Evolutionary conservation across 2,888 invertebrate species (phyloP).

Genomic region (Plagodis pulveraria): DNA sequence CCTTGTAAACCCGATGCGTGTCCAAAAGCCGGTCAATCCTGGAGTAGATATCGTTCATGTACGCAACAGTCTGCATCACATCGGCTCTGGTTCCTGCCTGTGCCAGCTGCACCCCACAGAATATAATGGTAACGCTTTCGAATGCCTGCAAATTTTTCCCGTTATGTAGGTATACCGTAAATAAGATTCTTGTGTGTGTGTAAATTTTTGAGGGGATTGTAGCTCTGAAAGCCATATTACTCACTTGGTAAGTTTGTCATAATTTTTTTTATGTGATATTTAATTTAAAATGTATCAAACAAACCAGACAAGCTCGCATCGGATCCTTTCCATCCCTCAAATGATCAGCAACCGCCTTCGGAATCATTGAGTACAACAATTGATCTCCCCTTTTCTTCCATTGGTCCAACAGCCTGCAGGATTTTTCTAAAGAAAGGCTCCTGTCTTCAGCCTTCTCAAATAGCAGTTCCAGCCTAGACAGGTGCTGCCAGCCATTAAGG

Average conservation of each 20-base stretch:
- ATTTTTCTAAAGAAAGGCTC: conserved; percentile 91
- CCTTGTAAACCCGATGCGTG: conserved; percentile 94
- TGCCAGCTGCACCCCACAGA: conserved; percentile 88
- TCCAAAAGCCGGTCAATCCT: conserved; percentile 94
- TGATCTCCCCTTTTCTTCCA: conserved; percentile 95
- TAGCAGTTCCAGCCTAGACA: conserved; percentile 91
- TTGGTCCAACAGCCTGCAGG: conserved; percentile 90
- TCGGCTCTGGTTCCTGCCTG: conserved; percentile 73
- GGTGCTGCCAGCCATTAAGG: conserved; percentile 93
- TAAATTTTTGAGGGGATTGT: no score
- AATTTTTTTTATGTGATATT: no score
- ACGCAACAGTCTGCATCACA: conserved; percentile 91
- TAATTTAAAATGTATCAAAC: background rate
- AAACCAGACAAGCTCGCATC: conserved; percentile 91
- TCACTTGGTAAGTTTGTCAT: no score
- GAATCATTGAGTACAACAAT: conserved; percentile 96
- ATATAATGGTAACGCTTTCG: conserved; percentile 91
- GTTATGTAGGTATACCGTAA: no score
- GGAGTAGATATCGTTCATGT: conserved; percentile 94
- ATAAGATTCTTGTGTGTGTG: no score
- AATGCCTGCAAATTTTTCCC: conserved; percentile 84
- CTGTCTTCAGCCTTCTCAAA: conserved; percentile 93
- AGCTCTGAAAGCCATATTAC: no score
- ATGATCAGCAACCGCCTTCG: conserved; percentile 92
- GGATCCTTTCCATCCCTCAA: conserved; percentile 91